Evolutionary conservation across 2,888 invertebrate genomes (phyloP), one percentile per base, ranked within the genome.

Genomic region (Aspidiotus rigidus): DNA sequence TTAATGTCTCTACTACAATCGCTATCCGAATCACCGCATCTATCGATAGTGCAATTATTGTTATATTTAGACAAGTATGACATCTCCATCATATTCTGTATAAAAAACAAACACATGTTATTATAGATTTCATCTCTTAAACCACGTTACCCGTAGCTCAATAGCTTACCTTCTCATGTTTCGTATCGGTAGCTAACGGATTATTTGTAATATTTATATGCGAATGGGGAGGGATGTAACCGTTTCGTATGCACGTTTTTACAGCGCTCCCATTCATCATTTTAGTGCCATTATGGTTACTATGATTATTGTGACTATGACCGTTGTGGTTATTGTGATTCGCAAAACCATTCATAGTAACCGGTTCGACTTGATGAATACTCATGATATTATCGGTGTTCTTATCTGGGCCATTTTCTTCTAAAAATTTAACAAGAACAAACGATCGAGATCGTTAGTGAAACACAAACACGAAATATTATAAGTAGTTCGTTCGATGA

Each of bases 171-270:
- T 88, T 88, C 74, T 85, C 84, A 75, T 83, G 80, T 71, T 81
- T 80, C 70, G 83, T 80, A 73, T 83, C 83, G 54, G 88, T 87
- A 56, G 88, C 88, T 77, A 89, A 81, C 41, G 88, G 88, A 78
- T 89, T 89, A 69, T 86, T 84, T 7, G 88, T 88, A 75, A 88
- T 88, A 70, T 87, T 88, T 76, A 88, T 87, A 66, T 74, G 62
- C 63, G 72, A 59, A 71, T 73, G 78, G 9, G 81, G 80, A 7
- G 81, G 79, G 66, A 81, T 79, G 75, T 81, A 82, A 16, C 82
- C 82, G 74, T 82, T 81, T 15, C 78, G 76, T 49, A 80, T 74
- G 11, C 79, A 76, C 16, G 80, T 73, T 59, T 81, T 72, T 1
- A 79, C 78, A 0, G 78, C 77, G 1, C 79, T 80, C 0, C 80